phyloP scores from a whole-genome alignment of 2,888 invertebrate genomes.

The Drosophila anomalata region DNA sequence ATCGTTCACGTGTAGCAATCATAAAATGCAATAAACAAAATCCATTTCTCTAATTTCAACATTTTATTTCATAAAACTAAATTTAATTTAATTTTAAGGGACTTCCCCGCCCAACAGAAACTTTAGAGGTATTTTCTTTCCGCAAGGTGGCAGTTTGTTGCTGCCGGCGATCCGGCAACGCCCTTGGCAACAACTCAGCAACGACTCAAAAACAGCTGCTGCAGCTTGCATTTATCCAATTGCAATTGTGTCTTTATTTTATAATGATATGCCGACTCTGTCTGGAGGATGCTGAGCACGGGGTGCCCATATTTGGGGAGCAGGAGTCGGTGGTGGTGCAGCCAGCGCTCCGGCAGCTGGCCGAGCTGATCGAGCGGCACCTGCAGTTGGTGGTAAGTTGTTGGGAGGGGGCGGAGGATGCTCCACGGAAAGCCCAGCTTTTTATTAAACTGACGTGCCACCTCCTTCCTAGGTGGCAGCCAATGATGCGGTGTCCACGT shows the following conservation, averaged over 20 bases:
- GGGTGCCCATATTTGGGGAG: slow-evolving; percentile 57
- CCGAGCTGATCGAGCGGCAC: slow-evolving; percentile 40
- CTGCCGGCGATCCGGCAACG: slow-evolving; percentile 13
- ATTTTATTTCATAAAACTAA: too few relatives aligned
- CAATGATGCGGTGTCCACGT: slow-evolving; percentile 62
- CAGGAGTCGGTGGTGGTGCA: slow-evolving; percentile 25
- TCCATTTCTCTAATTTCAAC: background rate
- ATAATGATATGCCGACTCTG: slow-evolving; percentile 77
- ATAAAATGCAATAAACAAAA: background rate
- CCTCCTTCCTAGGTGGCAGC: slow-evolving; percentile 40
- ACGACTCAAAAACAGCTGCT: slow-evolving; percentile 40
- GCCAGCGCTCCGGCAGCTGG: slow-evolving; percentile 43
- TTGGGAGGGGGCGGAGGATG: background rate
- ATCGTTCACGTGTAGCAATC: background rate
- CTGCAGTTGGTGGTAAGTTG: slow-evolving; percentile 41
- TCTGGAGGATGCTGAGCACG: slow-evolving; percentile 54
- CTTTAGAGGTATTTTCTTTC: background rate
- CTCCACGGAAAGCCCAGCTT: background rate
- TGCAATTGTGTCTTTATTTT: slow-evolving; percentile 28
- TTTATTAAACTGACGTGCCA: background rate
- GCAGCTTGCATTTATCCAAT: slow-evolving; percentile 27
- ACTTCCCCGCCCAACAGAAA: background rate
- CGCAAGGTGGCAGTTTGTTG: background rate
- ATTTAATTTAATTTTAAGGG: background rate
- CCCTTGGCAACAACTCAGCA: slow-evolving; percentile 26